Conservation (phyloP, 2,797 vertebrate species). For the Squalus acanthias region DNA sequence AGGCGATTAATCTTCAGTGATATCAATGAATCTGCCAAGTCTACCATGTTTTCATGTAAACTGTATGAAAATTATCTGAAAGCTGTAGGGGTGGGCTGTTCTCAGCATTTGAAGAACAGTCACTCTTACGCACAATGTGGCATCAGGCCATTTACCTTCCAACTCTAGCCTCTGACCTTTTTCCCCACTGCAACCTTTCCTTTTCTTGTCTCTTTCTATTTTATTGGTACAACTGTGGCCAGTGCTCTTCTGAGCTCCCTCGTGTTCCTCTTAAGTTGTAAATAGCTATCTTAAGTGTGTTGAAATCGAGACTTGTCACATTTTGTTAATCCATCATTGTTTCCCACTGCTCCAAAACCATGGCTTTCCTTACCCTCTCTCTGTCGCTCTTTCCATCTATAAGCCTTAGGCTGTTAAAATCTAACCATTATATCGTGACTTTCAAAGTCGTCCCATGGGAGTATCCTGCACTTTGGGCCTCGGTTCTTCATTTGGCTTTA, state of each 20-base stretch:
- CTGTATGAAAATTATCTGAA: neutral
- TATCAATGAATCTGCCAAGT: neutral
- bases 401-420: neutral
- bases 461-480: neutral
- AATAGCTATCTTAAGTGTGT: neutral
- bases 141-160: neutral
- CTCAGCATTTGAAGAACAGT: neutral
- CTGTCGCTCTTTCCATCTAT: neutral
- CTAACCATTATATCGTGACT: neutral
- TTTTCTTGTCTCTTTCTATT: neutral
- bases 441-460: neutral
- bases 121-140: neutral
- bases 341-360: neutral
- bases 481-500: neutral
- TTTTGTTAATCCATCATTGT: neutral
- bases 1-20: neutral
- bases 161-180: neutral
- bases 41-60: neutral
- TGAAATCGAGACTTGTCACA: neutral
- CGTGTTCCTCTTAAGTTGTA: neutral
- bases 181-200: neutral
- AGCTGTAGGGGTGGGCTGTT: neutral
- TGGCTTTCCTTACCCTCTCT: neutral
- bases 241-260: neutral
- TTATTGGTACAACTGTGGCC: neutral